Evolutionary conservation across 2,113 vertebrate genomes (phyloP).

Genomic region (Thunnus maccoyii): DNA sequence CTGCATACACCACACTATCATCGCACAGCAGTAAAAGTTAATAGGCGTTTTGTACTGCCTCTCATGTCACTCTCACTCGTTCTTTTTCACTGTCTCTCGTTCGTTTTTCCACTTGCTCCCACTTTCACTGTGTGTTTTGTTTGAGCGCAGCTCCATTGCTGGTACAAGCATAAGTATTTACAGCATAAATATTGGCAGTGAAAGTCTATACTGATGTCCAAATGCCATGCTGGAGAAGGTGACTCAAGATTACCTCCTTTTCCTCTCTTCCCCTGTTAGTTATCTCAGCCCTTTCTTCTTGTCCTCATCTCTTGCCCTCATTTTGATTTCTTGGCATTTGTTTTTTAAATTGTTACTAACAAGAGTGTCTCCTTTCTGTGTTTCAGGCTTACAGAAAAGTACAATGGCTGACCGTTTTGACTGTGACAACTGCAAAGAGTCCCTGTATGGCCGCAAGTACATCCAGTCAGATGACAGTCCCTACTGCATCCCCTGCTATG

Average conservation of each 20-base stretch:
- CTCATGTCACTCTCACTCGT: constrained; percentile 25
- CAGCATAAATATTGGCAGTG: constrained; percentile 67
- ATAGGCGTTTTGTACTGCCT: constrained; percentile 55
- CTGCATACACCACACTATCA: constrained; percentile 56
- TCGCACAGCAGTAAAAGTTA: constrained; percentile 74
- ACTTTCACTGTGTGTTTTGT: constrained; percentile 54
- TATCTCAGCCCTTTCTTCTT: neutral
- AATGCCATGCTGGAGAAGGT: constrained; percentile 43
- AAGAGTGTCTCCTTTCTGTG: constrained; percentile 6
- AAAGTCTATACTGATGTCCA: constrained; percentile 33
- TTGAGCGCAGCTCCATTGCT: constrained; percentile 55
- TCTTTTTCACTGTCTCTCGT: neutral
- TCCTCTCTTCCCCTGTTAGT: neutral
- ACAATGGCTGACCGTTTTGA: constrained; percentile 96
- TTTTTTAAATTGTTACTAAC: neutral
- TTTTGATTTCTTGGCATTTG: neutral
- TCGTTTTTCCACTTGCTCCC: constrained; percentile 55
- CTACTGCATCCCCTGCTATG: constrained; percentile 98
- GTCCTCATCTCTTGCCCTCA: neutral
- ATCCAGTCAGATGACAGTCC: constrained; percentile 95
- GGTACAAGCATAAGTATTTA: constrained; percentile 63
- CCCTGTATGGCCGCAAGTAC: constrained; percentile 97
- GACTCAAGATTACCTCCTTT: constrained; percentile 25
- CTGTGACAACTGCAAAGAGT: constrained; percentile 97
- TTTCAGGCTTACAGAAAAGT: constrained; percentile 52